Evolutionary conservation across 1,140 invertebrate species (phyloP), one percentile per base, ranked within the genome.

Genomic region (Euwallacea similis): DNA sequence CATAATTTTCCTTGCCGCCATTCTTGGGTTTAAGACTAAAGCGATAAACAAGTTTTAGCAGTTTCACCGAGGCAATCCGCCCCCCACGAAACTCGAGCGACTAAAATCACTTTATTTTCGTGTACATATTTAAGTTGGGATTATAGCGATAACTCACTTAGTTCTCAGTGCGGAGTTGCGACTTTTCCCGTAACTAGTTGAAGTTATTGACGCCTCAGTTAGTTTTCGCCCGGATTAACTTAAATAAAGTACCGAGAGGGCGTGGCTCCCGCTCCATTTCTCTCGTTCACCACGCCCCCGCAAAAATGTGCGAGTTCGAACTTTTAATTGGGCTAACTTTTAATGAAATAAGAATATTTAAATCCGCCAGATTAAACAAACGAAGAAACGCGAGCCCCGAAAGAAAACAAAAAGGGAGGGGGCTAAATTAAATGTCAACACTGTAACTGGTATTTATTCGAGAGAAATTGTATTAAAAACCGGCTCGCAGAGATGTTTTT

Each of bases 351-450:
- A 61, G 59, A 61, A 61, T 61, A 61, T 61, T 61, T 61, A 61
- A 61, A n/a, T 42, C 43, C 55, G 55, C 6, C 6, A 58, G 43
- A 61, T 61, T 61, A 61, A 61, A 61, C 41, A 61, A 61, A 61
- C 59, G 59, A 61, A 61, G 59, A 44, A 61, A 61, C 59, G 59
- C 11, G 59, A 61, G 11, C 59, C 59, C 21, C 59, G 41, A 42
- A 61, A 61, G 59, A 61, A 61, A 61, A 61, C 43, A 61, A 41
- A 61, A 13, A n/a, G 59, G 59, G 42, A 13, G 59, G 59, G 59
- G 59, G 59, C 10, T 43, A 61, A 61, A 61, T 61, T 61, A 61
- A 61, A 61, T 61, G 59, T 61, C 59, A 61, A 61, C 59, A 61
- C 16, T 16, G 59, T 42, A 56, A 56, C 55, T 11, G 55, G 10